Evolutionary conservation across 2,113 vertebrate species (phyloP), one percentile per base, ranked within the genome.

Genomic region (Lanius ludovicianus): DNA sequence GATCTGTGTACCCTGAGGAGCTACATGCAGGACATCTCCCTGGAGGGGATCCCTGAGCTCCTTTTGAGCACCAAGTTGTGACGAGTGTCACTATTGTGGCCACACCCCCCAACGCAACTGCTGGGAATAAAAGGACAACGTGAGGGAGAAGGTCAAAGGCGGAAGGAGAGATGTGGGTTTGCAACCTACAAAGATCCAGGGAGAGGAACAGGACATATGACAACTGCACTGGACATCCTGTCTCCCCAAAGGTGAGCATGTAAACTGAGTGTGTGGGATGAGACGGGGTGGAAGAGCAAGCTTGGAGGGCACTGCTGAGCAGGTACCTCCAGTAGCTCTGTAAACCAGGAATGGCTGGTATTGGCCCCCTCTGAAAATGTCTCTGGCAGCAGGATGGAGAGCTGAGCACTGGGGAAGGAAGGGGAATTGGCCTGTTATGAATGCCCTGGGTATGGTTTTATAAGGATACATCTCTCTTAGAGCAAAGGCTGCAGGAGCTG

Each of bases 131-230:
- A 76, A 46, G 21, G 41, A 13, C 35, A 84, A 6, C 0, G 1
- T 55, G 73, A 94, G 17, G 42, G 47, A 84, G 11, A 56, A 77
- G 31, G 16, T 42, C 59, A 74, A 69, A 46, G 55, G 8, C 33
- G 24, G n/a, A 71, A 71, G 39, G 33, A 88, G 10, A 70, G 25
- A 47, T 39, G n/a, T 23, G 15, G 35, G 24, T 94, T 87, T 89
- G 33, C 14, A 50, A 28, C 5, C 3, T 28, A 57, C 0, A 0
- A 81, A 70, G 77, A 78, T 16, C 28, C 33, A 67, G 28, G 19
- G 22, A 81, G 33, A 63, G 21, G 30, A 87, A 63, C 24, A 39
- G 64, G 37, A 84, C 31, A 44, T 0, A 1, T 0, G 1, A 62
- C 25, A 63, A 56, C 17, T 69, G 55, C 59, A 80, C 42, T 24